A percentile compares a stretch with the other conserved stretches of the same genome.
Evolutionary conservation across 1,140 invertebrate genomes (phyloP).

Genomic region (Heliconius hewitsoni): DNA sequence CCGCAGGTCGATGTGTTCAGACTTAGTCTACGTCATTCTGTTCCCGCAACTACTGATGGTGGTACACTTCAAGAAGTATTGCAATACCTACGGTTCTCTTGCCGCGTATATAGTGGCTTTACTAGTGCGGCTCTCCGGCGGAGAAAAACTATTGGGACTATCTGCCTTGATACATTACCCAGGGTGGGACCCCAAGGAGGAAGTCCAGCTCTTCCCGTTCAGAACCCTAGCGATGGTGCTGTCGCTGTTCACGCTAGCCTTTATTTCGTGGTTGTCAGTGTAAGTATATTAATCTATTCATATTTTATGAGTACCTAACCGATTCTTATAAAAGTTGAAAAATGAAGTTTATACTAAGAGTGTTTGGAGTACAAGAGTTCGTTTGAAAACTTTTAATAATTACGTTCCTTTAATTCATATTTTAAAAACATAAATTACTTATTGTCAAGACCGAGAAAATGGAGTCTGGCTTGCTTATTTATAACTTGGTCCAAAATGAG

Average conservation of each 20-base stretch:
- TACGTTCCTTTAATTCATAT: no score
- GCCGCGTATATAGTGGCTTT: slow-evolving; percentile 94
- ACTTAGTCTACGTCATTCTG: slow-evolving; percentile 98
- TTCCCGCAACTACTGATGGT: slow-evolving; percentile 99
- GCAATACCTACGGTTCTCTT: slow-evolving; percentile 98
- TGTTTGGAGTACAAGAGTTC: no score
- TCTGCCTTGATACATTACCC: slow-evolving; percentile 93
- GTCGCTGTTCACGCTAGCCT: slow-evolving; percentile 88
- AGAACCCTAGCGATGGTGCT: slow-evolving; percentile 94
- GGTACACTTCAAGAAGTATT: slow-evolving; percentile 95
- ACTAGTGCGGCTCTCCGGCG: slow-evolving; percentile 90
- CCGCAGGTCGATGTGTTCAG: slow-evolving; percentile 95
- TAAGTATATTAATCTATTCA: slow-evolving; percentile 58
- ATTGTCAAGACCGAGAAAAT: no score
- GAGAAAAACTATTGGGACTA: slow-evolving; percentile 92
- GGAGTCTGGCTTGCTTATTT: no score
- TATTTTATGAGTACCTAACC: no score
- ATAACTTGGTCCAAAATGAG: no score
- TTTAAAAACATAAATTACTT: no score
- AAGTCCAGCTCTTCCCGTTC: slow-evolving; percentile 93
- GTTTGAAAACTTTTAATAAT: no score
- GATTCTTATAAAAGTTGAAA: no score
- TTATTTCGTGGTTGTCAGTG: slow-evolving; percentile 90
- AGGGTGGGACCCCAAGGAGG: slow-evolving; percentile 87
- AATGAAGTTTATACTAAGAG: no score